These are phyloP conservation scores for Poecile atricapillus DNA, from an alignment of 2,113 vertebrate genomes.

Conservation along the genomic window DNA sequence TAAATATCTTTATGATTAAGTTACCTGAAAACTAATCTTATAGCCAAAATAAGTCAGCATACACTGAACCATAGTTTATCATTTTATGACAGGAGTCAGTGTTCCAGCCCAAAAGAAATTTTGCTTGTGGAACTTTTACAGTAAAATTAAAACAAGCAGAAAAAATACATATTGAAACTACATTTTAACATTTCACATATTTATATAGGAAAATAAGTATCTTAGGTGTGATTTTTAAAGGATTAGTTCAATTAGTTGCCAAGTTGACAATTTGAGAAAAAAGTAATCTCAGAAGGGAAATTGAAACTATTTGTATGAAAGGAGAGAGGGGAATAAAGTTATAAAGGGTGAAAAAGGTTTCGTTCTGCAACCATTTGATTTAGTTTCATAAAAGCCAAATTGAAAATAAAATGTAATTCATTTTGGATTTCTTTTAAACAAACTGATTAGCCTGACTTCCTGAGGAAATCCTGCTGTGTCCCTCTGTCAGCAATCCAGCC, in stretches of 20 bases:
- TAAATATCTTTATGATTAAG: neutral
- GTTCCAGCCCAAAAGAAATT: neutral
- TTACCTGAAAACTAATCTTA: neutral
- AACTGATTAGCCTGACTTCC: constrained; percentile 15
- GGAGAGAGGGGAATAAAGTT: neutral
- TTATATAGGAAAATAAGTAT: neutral
- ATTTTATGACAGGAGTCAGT: neutral
- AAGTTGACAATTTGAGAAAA: neutral
- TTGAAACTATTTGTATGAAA: neutral
- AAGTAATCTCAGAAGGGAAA: neutral
- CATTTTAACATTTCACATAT: neutral
- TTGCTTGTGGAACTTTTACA: neutral
- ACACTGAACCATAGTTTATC: neutral
- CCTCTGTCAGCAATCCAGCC: constrained; percentile 1
- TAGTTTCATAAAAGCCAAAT: neutral
- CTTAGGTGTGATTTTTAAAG: neutral
- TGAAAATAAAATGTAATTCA: neutral
- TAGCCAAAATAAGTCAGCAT: neutral
- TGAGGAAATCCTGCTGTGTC: constrained; percentile 49
- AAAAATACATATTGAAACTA: neutral
- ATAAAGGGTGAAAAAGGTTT: neutral
- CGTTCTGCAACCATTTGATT: neutral
- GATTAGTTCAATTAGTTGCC: neutral
- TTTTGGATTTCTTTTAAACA: constrained; percentile 5
- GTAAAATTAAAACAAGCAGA: neutral